Conservation (phyloP, 1,140 invertebrate genomes). For the Pristionchus pacificus region DNA sequence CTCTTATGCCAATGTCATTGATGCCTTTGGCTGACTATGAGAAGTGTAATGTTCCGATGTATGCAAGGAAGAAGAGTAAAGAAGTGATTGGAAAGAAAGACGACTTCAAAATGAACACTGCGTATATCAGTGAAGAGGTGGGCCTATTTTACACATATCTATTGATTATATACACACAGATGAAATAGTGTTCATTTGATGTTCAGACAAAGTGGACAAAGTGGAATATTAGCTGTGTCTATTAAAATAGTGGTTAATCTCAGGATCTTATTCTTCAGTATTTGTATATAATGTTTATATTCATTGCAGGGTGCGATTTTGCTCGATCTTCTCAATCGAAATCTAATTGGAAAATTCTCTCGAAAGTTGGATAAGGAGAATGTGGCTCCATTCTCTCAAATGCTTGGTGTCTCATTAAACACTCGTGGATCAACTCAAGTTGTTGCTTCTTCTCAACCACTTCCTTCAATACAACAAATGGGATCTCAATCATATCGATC, state of each 20-base stretch:
- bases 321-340: constrained; percentile 34
- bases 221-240: too few species aligned
- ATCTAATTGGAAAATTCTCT: constrained; percentile 22
- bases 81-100: constrained; percentile 55
- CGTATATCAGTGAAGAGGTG: constrained; percentile 44
- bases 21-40: constrained; percentile 40
- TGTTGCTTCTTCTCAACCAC: too few species aligned
- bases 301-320: constrained; percentile 19
- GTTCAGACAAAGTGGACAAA: too few species aligned
- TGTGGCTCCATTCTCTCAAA: neutral
- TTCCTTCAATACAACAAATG: too few species aligned
- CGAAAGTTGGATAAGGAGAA: too few species aligned
- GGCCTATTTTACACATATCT: too few species aligned
- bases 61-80: constrained; percentile 26
- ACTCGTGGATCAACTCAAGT: too few species aligned
- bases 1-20: constrained; percentile 36
- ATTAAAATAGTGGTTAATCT: too few species aligned
- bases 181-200: too few species aligned
- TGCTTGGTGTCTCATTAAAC: too few species aligned
- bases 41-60: constrained; percentile 38
- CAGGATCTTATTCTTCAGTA: constrained; percentile 45
- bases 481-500: too few species aligned
- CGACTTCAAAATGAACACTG: constrained; percentile 59
- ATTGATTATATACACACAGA: too few species aligned
- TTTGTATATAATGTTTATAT: constrained; percentile 15